Evolutionary conservation across 2,888 invertebrate genomes (phyloP).

Genomic region (Melanchra persicariae): DNA sequence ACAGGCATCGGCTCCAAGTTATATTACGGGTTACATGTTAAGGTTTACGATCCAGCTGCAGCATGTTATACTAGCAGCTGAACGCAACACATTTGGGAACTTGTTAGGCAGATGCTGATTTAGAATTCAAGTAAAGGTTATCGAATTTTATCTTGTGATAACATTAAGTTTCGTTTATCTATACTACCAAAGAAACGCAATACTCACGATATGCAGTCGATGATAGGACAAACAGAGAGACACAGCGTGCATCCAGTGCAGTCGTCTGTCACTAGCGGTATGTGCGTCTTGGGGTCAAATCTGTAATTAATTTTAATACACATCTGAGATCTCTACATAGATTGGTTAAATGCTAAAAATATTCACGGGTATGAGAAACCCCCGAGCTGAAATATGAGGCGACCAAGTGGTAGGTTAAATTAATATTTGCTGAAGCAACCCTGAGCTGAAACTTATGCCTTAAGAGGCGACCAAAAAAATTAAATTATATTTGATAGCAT

Average conservation of each 20-base stretch:
- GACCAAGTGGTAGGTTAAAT: background rate
- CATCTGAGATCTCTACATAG: too few species aligned
- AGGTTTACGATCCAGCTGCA: too few species aligned
- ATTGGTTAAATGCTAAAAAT: too few species aligned
- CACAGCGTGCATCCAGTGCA: slow-evolving; percentile 99
- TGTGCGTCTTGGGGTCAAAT: slow-evolving; percentile 97
- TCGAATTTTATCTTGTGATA: background rate
- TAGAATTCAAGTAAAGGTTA: too few species aligned
- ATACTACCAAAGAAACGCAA: background rate
- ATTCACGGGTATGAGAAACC: background rate
- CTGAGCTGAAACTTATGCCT: too few species aligned
- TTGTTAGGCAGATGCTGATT: too few species aligned
- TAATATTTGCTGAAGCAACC: too few species aligned
- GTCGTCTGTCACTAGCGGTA: slow-evolving; percentile 96
- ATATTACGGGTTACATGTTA: background rate
- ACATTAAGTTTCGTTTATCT: background rate
- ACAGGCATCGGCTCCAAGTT: background rate
- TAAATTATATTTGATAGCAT: too few species aligned
- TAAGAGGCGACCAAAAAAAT: too few species aligned
- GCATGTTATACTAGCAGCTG: too few species aligned
- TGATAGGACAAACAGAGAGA: slow-evolving; percentile 99
- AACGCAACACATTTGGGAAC: too few species aligned
- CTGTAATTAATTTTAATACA: slow-evolving; percentile 67
- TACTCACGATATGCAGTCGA: slow-evolving; percentile 98
- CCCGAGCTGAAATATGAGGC: background rate